phyloP scores from a whole-genome alignment of 2,888 invertebrate species.

The Drosophila demipolita region DNA sequence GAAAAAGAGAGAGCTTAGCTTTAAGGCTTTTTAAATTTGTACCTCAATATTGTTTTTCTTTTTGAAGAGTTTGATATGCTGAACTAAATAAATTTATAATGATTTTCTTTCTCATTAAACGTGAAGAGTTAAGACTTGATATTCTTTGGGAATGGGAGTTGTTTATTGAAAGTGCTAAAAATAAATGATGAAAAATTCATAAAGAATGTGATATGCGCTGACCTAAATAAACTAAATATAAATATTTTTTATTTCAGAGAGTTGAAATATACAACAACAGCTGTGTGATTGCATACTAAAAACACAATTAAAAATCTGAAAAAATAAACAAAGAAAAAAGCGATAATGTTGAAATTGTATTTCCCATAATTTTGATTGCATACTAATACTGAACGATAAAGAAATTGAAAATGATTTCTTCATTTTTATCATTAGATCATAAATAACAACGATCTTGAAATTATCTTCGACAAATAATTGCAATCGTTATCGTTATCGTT shows the following conservation, averaged over 20 bases:
- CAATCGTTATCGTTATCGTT: constrained; percentile 35
- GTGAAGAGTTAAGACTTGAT: background rate
- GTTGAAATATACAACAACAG: background rate
- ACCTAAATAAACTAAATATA: background rate
- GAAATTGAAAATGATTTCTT: background rate
- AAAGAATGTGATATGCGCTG: background rate
- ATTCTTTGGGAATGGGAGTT: background rate
- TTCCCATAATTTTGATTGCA: background rate
- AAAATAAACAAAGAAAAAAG: background rate
- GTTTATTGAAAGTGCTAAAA: background rate
- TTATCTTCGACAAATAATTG: background rate
- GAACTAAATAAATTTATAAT: constrained; percentile 72
- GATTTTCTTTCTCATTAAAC: constrained; percentile 59
- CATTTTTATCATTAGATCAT: too few relatives aligned
- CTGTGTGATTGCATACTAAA: background rate
- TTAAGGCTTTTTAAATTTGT: constrained; percentile 79
- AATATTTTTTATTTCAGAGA: background rate
- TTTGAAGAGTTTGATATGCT: constrained; percentile 74
- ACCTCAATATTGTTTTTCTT: constrained; percentile 70
- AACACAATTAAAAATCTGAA: background rate
- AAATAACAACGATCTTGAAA: constrained; percentile 1
- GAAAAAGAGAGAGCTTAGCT: constrained; percentile 51
- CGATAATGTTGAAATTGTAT: background rate
- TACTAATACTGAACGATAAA: background rate
- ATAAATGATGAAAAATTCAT: background rate